Conservation (phyloP, 1,140 invertebrate species). For the Drosophila sproati region DNA sequence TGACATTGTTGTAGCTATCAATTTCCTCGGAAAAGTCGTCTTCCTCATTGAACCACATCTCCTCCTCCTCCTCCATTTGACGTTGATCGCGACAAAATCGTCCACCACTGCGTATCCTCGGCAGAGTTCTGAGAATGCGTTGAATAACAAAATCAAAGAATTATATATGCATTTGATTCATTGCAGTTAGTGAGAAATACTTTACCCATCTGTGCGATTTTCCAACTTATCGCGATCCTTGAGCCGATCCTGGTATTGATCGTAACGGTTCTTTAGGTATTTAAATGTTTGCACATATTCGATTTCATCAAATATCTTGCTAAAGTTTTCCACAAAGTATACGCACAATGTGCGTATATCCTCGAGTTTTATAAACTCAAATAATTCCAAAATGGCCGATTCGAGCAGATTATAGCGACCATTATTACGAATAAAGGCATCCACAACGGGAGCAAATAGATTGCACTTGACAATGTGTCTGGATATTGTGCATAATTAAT, state of each 20-base stretch:
- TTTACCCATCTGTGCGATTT: slow-evolving; percentile 88
- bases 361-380: slow-evolving; percentile 99
- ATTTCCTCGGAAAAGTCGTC: slow-evolving; percentile 94
- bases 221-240: slow-evolving; percentile 92
- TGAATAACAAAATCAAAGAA: slow-evolving; percentile 85
- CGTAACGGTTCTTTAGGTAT: slow-evolving; percentile 94
- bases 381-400: slow-evolving; percentile 99
- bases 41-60: slow-evolving; percentile 99
- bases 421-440: slow-evolving; percentile 98
- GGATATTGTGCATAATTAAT: neutral
- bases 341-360: slow-evolving; percentile 97
- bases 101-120: slow-evolving; percentile 91
- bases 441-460: slow-evolving; percentile 97
- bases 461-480: slow-evolving; percentile 98
- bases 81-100: slow-evolving; percentile 95
- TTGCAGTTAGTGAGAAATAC: neutral
- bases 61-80: slow-evolving; percentile 98
- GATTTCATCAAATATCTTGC: slow-evolving; percentile 95
- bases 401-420: slow-evolving; percentile 99
- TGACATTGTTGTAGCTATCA: slow-evolving; percentile 84
- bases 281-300: slow-evolving; percentile 99
- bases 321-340: slow-evolving; percentile 97
- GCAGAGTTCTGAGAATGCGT: slow-evolving; percentile 84
- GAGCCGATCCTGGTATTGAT: slow-evolving; percentile 96
- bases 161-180: neutral